phyloP scores from a whole-genome alignment of 1,140 invertebrate genomes.

The Triops longicaudatus region DNA sequence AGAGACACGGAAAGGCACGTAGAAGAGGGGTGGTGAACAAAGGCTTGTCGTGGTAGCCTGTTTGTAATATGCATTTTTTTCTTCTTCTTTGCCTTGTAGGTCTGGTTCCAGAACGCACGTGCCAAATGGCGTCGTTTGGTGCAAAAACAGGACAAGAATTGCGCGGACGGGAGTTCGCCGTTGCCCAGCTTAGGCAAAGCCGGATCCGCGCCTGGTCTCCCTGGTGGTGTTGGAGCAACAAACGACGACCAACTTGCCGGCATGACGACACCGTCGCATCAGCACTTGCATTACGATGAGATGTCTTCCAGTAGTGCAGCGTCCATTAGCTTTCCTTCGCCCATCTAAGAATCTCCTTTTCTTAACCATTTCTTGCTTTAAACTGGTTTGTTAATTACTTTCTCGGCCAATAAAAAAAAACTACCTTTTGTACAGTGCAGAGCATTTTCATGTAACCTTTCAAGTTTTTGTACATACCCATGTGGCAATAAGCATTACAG shows the following conservation, averaged over 20 bases:
- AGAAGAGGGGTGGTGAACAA: neutral
- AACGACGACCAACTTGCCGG: neutral
- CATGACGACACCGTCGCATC: slow-evolving; percentile 10
- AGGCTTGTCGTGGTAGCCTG: neutral
- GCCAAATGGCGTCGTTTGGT: slow-evolving; percentile 94
- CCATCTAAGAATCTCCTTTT: slow-evolving; percentile 19
- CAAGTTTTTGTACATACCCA: neutral
- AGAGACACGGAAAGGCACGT: neutral
- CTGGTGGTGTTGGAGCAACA: slow-evolving; percentile 12
- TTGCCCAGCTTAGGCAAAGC: neutral
- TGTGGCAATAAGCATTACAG: neutral
- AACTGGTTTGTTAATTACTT: neutral
- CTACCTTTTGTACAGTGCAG: neutral
- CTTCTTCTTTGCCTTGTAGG: slow-evolving; percentile 54
- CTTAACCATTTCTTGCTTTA: neutral
- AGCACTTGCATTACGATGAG: slow-evolving; percentile 25
- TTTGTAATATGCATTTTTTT: neutral
- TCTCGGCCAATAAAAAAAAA: neutral
- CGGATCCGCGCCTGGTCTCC: slow-evolving; percentile 16
- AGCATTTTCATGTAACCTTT: neutral
- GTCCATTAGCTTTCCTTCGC: slow-evolving; percentile 27
- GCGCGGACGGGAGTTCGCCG: slow-evolving; percentile 3
- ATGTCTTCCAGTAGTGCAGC: slow-evolving; percentile 25
- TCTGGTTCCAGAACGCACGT: slow-evolving; percentile 97
- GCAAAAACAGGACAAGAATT: slow-evolving; percentile 47